Conservation (phyloP, 2,888 invertebrate species). For the Lithophane semibrunnea region DNA sequence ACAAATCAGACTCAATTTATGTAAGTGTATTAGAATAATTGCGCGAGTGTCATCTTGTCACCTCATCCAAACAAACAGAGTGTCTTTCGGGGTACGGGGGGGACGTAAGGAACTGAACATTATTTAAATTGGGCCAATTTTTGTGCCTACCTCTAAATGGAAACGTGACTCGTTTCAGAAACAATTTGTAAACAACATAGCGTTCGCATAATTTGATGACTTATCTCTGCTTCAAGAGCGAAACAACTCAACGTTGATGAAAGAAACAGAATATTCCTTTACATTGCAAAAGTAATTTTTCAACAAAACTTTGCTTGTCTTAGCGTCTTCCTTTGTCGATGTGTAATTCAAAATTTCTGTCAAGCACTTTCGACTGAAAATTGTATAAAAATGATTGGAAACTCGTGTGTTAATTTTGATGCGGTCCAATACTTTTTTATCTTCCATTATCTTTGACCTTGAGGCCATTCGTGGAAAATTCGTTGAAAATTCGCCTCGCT, state of each 20-base stretch:
- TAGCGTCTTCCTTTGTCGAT: constrained; percentile 43
- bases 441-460: constrained; percentile 61
- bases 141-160: constrained; percentile 74
- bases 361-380: constrained; percentile 41
- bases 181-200: constrained; percentile 82
- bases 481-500: constrained; percentile 56
- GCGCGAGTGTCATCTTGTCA: constrained; percentile 54
- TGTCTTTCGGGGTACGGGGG: constrained; percentile 30
- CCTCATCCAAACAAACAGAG: constrained; percentile 65
- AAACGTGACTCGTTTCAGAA: constrained; percentile 80
- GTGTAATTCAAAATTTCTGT: constrained; percentile 51
- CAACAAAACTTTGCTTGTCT: constrained; percentile 56
- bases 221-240: constrained; percentile 77
- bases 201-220: constrained; percentile 82
- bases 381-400: constrained; percentile 61
- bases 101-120: constrained; percentile 67
- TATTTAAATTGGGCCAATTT: constrained; percentile 80
- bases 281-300: constrained; percentile 68
- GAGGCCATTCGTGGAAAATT: constrained; percentile 69
- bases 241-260: constrained; percentile 75
- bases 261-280: constrained; percentile 71
- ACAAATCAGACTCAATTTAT: constrained; percentile 49
- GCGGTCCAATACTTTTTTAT: constrained; percentile 58
- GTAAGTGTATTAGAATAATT: constrained; percentile 58
- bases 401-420: constrained; percentile 60